These are phyloP conservation scores for Hydractinia echinata DNA, from an alignment of 30 jellyfish, hydroid and myxozoan genomes.

Conservation along the genomic window DNA sequence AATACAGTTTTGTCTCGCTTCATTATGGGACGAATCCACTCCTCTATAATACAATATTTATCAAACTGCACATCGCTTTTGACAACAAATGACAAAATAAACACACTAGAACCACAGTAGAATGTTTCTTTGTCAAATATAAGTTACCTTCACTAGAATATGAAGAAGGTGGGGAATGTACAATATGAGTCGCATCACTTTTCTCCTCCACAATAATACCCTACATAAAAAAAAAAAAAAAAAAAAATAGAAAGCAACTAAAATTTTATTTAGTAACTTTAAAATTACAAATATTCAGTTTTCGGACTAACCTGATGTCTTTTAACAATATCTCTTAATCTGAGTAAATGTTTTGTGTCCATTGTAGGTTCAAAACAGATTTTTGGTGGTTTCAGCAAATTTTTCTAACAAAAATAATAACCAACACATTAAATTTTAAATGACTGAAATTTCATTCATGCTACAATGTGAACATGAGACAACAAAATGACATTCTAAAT, in stretches of 20 bases:
- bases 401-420: slow-evolving; percentile 41
- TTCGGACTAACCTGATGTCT: slow-evolving; percentile 67
- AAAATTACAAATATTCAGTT: too few species aligned
- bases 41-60: slow-evolving; percentile 45
- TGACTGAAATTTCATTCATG: too few species aligned
- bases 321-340: slow-evolving; percentile 69
- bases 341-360: slow-evolving; percentile 52
- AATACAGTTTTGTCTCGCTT: slow-evolving; percentile 63
- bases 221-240: slow-evolving; percentile 17
- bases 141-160: slow-evolving; percentile 55
- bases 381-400: slow-evolving; percentile 63
- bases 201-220: slow-evolving; percentile 68
- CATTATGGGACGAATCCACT: slow-evolving; percentile 82
- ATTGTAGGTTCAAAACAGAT: slow-evolving; percentile 54
- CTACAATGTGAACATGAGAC: too few species aligned
- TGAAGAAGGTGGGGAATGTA: slow-evolving; percentile 59
- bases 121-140: background rate
- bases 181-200: slow-evolving; percentile 82
- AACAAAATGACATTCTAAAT: too few species aligned
- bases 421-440: too few species aligned
- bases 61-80: background rate
- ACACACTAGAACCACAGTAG: too few species aligned
- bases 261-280: too few species aligned
- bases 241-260: too few species aligned
- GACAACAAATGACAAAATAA: background rate